A percentile compares a stretch with the other conserved stretches of the same genome.
Conservation (phyloP, 2,888 invertebrate species). For the Notodonta dromedarius region DNA sequence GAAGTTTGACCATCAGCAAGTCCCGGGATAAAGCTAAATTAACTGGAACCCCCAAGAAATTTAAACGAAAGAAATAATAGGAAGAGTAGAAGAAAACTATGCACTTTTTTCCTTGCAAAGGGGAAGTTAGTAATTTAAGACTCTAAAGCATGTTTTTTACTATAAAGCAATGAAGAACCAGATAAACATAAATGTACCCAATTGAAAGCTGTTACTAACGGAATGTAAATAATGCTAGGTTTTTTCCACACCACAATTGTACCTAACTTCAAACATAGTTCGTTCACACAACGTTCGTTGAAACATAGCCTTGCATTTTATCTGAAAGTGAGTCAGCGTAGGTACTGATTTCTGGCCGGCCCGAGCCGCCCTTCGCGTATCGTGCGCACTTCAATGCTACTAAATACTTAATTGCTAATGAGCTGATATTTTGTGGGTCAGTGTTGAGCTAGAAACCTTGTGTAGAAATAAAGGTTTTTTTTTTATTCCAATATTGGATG, state of each 20-base stretch:
- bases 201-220: too few relatives aligned
- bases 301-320: slow-evolving; percentile 63
- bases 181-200: too few relatives aligned
- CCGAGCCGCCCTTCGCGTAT: slow-evolving; percentile 60
- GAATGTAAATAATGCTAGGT: too few relatives aligned
- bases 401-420: slow-evolving; percentile 48
- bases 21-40: too few relatives aligned
- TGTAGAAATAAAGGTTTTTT: not conserved
- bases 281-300: slow-evolving; percentile 13
- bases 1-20: too few relatives aligned
- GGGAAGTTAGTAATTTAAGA: too few relatives aligned
- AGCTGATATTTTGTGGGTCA: slow-evolving; percentile 42
- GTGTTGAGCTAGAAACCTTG: slow-evolving; percentile 27
- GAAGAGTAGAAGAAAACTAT: too few relatives aligned
- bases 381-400: slow-evolving; percentile 60
- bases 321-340: slow-evolving; percentile 68
- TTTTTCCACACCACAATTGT: slow-evolving; percentile 8
- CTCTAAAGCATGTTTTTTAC: too few relatives aligned
- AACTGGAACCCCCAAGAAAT: too few relatives aligned
- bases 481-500: not conserved
- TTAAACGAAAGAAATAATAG: too few relatives aligned
- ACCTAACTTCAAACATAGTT: slow-evolving; percentile 29
- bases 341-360: slow-evolving; percentile 53
- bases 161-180: too few relatives aligned
- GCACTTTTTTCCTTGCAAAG: too few relatives aligned